Base-by-base conservation (phyloP, 1,140 invertebrate species). In the Lineus longissimus region DNA sequence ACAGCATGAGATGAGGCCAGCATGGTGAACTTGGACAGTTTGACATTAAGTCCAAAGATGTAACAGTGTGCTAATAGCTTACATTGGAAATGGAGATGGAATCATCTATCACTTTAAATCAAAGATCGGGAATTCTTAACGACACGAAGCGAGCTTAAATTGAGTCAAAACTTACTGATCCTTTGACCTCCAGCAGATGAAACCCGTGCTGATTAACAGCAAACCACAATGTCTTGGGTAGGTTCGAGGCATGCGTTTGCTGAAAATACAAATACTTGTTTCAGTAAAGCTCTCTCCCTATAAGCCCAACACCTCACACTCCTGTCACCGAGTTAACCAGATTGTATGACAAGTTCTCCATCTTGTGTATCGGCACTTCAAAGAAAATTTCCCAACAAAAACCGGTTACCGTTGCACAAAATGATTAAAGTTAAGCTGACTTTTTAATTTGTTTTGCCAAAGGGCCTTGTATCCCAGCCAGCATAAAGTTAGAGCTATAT, bases 211-310 rank as follows among this genome's bases (percentile, higher is more conserved):
- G 93, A 83, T 95, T 92, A 2, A 97, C 90, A 13, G 93, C 93
- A 54, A 97, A 81, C 92, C 94, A 95, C 4, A 97, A 81, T 23
- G 65, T 74, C 82, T 62, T 84, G 6, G 94, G 94, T 91, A 95
- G 95, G 77, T 94, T 94, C 13, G 93, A 94, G 1, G 94, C 96
- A 76, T 96, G 96, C 19, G 92, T 94, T 90, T 97, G 94, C 89
- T 92, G 80, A 43, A 81, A 75, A 71, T 66, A 65, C 19, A 43
- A n/a, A n/a, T n/a, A n/a, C n/a, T n/a, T n/a, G n/a, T n/a, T n/a
- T n/a, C n/a, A n/a, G n/a, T n/a, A n/a, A n/a, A n/a, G n/a, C n/a
- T n/a, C n/a, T n/a, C n/a, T n/a, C n/a, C n/a, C n/a, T n/a, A n/a
- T n/a, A n/a, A n/a, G n/a, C n/a, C n/a, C n/a, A n/a, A n/a, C n/a